A percentile compares a stretch with the other conserved stretches of the same genome.
phyloP scores from a whole-genome alignment of 2,888 invertebrate genomes.

The Conistra vaccinii region DNA sequence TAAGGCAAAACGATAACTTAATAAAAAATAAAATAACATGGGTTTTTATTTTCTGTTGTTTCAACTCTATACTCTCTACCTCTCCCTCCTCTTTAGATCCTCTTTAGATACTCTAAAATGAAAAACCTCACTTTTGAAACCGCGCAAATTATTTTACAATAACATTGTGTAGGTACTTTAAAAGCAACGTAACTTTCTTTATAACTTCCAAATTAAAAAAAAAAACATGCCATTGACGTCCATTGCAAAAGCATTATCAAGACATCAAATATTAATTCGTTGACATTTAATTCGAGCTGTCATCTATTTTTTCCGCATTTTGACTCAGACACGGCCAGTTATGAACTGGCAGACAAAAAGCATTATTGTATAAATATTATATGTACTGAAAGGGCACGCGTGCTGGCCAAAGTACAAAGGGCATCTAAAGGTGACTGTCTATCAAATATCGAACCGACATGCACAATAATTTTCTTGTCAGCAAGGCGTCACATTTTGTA shows the following conservation, averaged over 20 bases:
- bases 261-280: slow-evolving; percentile 39
- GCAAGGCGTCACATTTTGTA: slow-evolving; percentile 63
- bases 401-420: slow-evolving; percentile 72
- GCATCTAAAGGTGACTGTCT: slow-evolving; percentile 80
- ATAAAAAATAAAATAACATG: slow-evolving; percentile 24
- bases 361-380: slow-evolving; percentile 77
- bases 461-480: slow-evolving; percentile 78
- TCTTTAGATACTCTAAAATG: neutral
- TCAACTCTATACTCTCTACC: neutral
- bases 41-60: neutral
- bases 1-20: slow-evolving; percentile 45
- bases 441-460: slow-evolving; percentile 73
- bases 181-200: neutral
- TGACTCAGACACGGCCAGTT: slow-evolving; percentile 52
- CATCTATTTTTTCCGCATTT: slow-evolving; percentile 50
- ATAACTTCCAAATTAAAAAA: neutral
- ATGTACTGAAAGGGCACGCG: slow-evolving; percentile 77
- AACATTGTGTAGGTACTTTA: neutral
- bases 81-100: neutral
- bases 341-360: slow-evolving; percentile 66
- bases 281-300: slow-evolving; percentile 53
- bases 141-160: neutral
- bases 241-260: slow-evolving; percentile 24
- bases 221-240: slow-evolving; percentile 1
- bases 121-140: neutral